Conservation (phyloP, 2,113 vertebrate genomes). For the Pollimyrus isidori region DNA sequence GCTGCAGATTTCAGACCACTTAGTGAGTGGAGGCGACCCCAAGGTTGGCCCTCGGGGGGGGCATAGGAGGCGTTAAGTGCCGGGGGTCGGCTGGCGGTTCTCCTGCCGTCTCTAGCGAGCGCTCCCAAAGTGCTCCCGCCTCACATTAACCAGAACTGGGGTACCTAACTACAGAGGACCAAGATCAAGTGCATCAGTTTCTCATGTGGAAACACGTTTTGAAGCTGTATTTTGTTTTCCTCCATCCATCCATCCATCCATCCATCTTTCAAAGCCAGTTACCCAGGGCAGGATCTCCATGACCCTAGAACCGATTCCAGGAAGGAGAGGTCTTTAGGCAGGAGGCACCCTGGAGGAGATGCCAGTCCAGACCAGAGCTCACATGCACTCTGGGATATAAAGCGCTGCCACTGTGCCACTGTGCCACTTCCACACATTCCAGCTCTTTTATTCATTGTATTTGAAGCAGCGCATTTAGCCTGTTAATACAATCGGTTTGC, state of each 20-base stretch:
- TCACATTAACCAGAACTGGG: not conserved
- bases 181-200: not conserved
- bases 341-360: not conserved
- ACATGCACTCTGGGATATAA: not conserved
- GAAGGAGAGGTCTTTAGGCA: not conserved
- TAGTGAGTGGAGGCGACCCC: constrained; percentile 30
- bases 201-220: not conserved
- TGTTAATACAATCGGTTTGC: not conserved
- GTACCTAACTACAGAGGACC: not conserved
- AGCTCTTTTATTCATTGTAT: not conserved
- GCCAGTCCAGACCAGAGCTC: not conserved
- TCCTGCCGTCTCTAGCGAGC: constrained; percentile 22
- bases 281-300: not conserved
- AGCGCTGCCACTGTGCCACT: not conserved
- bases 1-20: constrained; percentile 14
- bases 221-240: not conserved
- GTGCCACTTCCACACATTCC: not conserved
- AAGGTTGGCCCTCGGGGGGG: constrained; percentile 44
- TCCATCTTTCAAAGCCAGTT: not conserved
- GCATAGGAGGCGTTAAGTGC: constrained; percentile 42
- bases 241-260: not conserved
- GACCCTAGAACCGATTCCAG: not conserved
- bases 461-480: not conserved
- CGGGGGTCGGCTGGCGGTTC: constrained; percentile 40
- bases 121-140: not conserved